Percentiles rank a stretch among this genome's conserved stretches.
Conservation (phyloP, 92 coral and sea anemone species). For the Palythoa grandis region DNA sequence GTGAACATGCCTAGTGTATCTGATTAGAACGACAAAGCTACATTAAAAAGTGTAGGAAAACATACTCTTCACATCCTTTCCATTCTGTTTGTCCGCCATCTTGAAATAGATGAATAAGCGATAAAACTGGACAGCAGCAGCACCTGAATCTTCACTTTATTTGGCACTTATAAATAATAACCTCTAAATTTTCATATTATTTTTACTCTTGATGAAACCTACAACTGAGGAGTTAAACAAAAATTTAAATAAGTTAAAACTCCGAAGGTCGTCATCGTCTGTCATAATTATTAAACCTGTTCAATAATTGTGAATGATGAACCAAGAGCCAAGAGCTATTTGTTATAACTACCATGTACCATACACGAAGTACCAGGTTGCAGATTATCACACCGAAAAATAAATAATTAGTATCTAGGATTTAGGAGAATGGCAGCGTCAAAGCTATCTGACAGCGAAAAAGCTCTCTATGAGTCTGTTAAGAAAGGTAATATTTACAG, state of each 20-base stretch:
- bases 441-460: constrained; percentile 47
- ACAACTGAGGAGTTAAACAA: too few relatives aligned
- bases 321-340: neutral
- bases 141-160: neutral
- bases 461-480: constrained; percentile 47
- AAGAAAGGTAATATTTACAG: constrained; percentile 70
- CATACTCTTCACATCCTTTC: constrained; percentile 38
- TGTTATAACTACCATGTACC: neutral
- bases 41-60: neutral
- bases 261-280: too few relatives aligned
- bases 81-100: constrained; percentile 73
- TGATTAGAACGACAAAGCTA: neutral
- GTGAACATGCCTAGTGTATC: neutral
- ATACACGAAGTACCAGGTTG: constrained; percentile 17
- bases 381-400: constrained; percentile 8
- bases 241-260: too few relatives aligned
- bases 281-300: too few relatives aligned
- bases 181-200: too few relatives aligned
- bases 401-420: constrained; percentile 2
- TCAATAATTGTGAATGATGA: too few relatives aligned
- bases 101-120: constrained; percentile 54
- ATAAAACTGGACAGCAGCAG: constrained; percentile 36
- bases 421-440: constrained; percentile 50
- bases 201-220: too few relatives aligned
- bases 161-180: too few relatives aligned